These are phyloP conservation scores for Geodia barretti DNA, from an alignment of 37 sponge, comb jelly and placozoan species.

Conservation along the genomic window DNA sequence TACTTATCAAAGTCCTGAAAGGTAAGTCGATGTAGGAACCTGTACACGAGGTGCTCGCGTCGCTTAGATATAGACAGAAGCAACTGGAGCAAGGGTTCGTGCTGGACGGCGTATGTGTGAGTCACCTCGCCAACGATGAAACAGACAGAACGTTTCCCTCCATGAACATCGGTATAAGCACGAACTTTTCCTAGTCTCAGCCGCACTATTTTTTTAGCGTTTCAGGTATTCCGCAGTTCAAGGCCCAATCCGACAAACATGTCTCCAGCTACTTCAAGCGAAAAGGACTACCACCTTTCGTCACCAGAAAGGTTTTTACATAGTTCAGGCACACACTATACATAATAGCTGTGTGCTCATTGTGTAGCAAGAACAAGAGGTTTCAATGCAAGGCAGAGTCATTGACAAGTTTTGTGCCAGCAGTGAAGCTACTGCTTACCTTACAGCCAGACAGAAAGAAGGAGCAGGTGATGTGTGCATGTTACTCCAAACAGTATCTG, in stretches of 20 bases:
- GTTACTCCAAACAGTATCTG: no score
- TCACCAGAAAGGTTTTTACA: no score
- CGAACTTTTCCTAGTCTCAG: background rate
- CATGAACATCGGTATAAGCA: conserved; percentile 68
- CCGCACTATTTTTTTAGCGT: no score
- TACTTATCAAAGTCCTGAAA: background rate
- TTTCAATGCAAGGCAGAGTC: conserved; percentile 56
- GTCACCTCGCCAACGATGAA: conserved; percentile 73
- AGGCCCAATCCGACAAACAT: conserved; percentile 52
- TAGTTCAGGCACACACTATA: no score
- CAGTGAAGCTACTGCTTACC: conserved; percentile 32
- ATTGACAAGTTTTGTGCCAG: conserved; percentile 34
- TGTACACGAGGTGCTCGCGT: no score
- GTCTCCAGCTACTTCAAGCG: conserved; percentile 44
- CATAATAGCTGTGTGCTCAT: no score
- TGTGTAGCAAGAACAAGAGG: background rate
- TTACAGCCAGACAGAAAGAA: conserved; percentile 8
- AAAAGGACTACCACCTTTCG: conserved; percentile 52
- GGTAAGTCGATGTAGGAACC: no score
- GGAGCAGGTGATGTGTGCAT: conserved; percentile 73
- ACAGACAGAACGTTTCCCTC: conserved; percentile 63
- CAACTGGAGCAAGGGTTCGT: conserved; percentile 68
- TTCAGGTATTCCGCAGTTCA: conserved; percentile 70
- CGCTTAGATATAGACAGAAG: conserved; percentile 21
- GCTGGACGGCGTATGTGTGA: conserved; percentile 62